Base-by-base conservation (phyloP, 2,797 vertebrate genomes). In the Enteromius radiatus region DNA sequence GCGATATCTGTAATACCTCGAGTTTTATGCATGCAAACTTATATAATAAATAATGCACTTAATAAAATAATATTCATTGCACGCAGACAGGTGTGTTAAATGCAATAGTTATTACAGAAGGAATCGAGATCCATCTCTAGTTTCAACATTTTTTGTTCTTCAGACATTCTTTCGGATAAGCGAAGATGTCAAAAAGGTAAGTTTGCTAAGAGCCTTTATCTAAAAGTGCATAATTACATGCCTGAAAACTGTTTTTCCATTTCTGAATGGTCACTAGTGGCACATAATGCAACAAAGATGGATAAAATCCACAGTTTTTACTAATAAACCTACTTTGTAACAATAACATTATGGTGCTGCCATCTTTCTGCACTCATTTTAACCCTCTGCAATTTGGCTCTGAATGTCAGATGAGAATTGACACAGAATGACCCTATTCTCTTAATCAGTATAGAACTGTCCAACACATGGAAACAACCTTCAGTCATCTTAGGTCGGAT, bases 391-490 rank as follows among this genome's bases (percentile, higher is more conserved):
- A 54, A 54, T 54, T n/a, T 54, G 49, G 49, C 49, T 54, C 49
- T n/a, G 21, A 9, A 54, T 9, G 19, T 54, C 49, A 9, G 8
- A 8, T 54, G 49, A n/a, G 3, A 54, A n/a, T n/a, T 54, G 2
- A 52, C 17, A 52, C 15, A 2, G 6, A 52, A 52, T 52, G 17
- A 52, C 47, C 17, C 6, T 52, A n/a, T 54, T 54, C 21, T 54
- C 52, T 54, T 8, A 54, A 9, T n/a, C 21, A 33, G 10, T 21
- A 23, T 3, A 36, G 21, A 67, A 36, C 21, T 5, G 19, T 68
- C 45, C 9, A 79, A 41, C 33, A 41, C 23, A 80, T 59, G 45
- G 36, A 70, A 70, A 79, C 31, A 38, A 47, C 31, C 47, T 49
- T 67, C 14, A 36, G 52, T 68, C 31, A 54, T 56, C 56, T 31